Evolutionary conservation across 1,140 invertebrate genomes (phyloP).

Genomic region (Lasioglossum baleicum): DNA sequence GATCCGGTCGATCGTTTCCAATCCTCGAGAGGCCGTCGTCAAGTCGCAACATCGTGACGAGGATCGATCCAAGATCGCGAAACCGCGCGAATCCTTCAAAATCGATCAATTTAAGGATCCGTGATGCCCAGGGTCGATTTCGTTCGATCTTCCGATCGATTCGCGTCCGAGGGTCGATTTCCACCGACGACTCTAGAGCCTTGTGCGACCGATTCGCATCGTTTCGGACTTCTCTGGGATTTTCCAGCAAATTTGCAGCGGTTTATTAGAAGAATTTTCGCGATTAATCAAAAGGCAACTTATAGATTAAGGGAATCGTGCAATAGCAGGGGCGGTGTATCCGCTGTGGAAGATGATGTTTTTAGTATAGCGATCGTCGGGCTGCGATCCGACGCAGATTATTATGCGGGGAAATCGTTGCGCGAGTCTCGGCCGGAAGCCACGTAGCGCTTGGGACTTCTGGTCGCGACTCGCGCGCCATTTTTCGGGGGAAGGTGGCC

Average conservation of each 20-base stretch:
- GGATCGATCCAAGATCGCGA: neutral
- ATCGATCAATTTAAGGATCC: neutral
- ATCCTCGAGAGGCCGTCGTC: too few relatives aligned
- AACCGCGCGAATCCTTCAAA: neutral
- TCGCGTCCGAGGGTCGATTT: too few relatives aligned
- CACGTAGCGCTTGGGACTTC: neutral
- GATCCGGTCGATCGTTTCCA: neutral
- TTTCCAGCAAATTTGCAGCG: neutral
- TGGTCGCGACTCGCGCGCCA: neutral
- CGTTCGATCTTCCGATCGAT: too few relatives aligned
- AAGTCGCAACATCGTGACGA: neutral
- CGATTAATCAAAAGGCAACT: too few relatives aligned
- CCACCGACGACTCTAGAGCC: too few relatives aligned
- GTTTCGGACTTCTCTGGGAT: too few relatives aligned
- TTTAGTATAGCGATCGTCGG: too few relatives aligned
- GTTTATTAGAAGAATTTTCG: too few relatives aligned
- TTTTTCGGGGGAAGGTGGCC: neutral
- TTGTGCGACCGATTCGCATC: too few relatives aligned
- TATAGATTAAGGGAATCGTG: neutral
- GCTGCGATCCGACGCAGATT: too few relatives aligned
- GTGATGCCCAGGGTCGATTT: neutral
- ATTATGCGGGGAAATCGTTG: neutral
- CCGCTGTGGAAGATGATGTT: too few relatives aligned
- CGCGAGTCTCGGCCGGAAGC: neutral
- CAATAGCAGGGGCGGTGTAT: neutral